These are phyloP conservation scores for Pipistrellus pygmaeus DNA, from an alignment of 2,797 vertebrate genomes.

Conservation along the genomic window DNA sequence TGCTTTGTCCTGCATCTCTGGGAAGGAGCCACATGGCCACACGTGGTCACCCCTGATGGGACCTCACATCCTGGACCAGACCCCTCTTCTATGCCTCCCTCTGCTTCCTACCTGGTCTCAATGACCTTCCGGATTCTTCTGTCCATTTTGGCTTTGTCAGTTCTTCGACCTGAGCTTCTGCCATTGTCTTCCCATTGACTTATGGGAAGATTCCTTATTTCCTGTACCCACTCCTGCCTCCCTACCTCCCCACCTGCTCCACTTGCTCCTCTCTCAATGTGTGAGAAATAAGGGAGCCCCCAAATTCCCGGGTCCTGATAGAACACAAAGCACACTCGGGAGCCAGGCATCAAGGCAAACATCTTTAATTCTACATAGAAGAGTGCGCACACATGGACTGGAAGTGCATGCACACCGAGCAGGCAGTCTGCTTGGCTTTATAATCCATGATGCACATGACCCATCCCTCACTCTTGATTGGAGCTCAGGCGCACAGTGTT, in stretches of 20 bases:
- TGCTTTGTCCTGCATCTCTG: neutral
- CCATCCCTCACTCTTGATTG: too few relatives aligned
- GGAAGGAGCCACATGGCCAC: neutral
- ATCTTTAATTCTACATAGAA: too few relatives aligned
- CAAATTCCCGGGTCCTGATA: too few relatives aligned
- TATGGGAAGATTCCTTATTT: neutral
- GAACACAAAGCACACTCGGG: too few relatives aligned
- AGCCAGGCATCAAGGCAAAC: too few relatives aligned
- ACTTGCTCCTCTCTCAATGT: neutral
- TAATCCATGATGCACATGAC: too few relatives aligned
- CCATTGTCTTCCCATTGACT: neutral
- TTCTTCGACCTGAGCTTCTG: neutral
- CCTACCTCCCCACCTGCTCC: neutral
- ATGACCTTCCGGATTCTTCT: neutral
- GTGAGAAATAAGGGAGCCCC: too few relatives aligned
- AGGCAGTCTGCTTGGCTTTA: too few relatives aligned
- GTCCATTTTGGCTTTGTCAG: neutral
- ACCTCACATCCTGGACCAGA: neutral
- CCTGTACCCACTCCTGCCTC: neutral
- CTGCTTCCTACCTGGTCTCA: neutral
- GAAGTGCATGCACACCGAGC: too few relatives aligned
- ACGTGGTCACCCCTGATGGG: neutral
- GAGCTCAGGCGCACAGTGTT: too few relatives aligned
- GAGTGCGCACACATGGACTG: too few relatives aligned
- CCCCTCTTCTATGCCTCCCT: neutral